Evolutionary conservation across 1,140 invertebrate genomes (phyloP).

Genomic region (Drosophila ambigua): DNA sequence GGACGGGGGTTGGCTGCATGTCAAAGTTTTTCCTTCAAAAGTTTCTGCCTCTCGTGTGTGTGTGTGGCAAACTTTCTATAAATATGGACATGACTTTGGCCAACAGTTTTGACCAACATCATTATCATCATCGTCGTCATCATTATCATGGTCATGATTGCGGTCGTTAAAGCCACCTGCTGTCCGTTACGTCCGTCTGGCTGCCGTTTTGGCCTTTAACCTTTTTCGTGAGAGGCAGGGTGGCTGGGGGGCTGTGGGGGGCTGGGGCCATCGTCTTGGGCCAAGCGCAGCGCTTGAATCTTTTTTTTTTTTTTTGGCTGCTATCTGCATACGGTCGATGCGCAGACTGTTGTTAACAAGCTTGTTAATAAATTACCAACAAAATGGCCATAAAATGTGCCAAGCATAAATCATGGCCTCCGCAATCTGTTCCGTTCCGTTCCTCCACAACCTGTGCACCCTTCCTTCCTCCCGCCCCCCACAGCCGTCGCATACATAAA

Average conservation of each 20-base stretch:
- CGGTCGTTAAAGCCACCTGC: constrained; percentile 72
- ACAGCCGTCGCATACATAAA: constrained; percentile 60
- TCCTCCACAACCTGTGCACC: not conserved
- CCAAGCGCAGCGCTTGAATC: constrained; percentile 50
- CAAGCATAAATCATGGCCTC: constrained; percentile 74
- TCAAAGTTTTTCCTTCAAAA: constrained; percentile 59
- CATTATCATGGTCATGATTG: constrained; percentile 47
- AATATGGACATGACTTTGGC: constrained; percentile 64
- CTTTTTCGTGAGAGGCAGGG: constrained; percentile 34
- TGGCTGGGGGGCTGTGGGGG: not conserved
- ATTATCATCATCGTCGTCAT: constrained; percentile 37
- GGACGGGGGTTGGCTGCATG: constrained; percentile 13
- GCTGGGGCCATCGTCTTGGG: constrained; percentile 17
- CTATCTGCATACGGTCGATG: constrained; percentile 65
- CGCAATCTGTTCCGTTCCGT: constrained; percentile 44
- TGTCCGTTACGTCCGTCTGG: constrained; percentile 52
- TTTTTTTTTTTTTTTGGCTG: constrained; percentile 20
- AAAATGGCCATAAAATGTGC: constrained; percentile 82
- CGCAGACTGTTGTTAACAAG: constrained; percentile 77
- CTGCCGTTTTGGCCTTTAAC: constrained; percentile 77
- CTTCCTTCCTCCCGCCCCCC: not conserved
- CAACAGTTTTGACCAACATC: constrained; percentile 26
- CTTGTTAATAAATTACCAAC: constrained; percentile 83
- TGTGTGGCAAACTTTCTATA: constrained; percentile 72
- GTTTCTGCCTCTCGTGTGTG: constrained; percentile 45